These are phyloP conservation scores for Acomys russatus DNA, from an alignment of 2,797 vertebrate genomes.

Conservation along the genomic window DNA sequence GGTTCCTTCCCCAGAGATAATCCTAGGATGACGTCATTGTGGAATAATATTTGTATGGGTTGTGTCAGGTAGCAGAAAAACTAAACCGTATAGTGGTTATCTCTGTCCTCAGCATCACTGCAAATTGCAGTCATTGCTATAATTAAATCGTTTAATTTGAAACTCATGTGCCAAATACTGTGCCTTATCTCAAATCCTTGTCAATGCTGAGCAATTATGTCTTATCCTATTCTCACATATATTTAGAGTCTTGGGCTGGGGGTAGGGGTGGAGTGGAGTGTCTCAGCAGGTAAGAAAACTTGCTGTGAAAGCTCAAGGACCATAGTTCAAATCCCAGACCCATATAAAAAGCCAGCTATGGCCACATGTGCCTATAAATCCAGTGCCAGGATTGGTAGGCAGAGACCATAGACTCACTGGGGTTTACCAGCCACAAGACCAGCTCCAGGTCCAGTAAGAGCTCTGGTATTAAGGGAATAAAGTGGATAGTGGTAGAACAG, in stretches of 20 bases:
- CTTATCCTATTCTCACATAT: conserved; percentile 8
- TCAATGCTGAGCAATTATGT: not conserved
- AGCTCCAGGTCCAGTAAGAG: not conserved
- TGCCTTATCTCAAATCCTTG: not conserved
- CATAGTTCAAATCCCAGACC: not conserved
- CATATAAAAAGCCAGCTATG: not conserved
- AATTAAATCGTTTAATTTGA: conserved; percentile 11
- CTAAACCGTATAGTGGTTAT: not conserved
- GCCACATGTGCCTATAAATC: not conserved
- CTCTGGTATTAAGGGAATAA: not conserved
- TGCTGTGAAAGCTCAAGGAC: not conserved
- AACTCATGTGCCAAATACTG: not conserved
- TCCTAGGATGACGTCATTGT: not conserved
- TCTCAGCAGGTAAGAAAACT: not conserved
- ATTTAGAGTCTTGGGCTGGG: conserved; percentile 25
- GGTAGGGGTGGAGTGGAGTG: not conserved
- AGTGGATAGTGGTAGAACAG: not conserved
- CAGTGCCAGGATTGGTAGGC: not conserved
- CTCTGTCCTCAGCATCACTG: conserved; percentile 7
- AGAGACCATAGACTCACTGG: not conserved
- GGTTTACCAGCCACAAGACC: not conserved
- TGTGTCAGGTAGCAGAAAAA: not conserved
- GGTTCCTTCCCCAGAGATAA: conserved; percentile 41
- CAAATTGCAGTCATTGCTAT: conserved; percentile 12
- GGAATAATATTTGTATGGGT: conserved; percentile 25